A percentile compares a stretch with the other conserved stretches of the same genome.
phyloP scores from a whole-genome alignment of 2,113 vertebrate genomes.

The Excalfactoria chinensis region DNA sequence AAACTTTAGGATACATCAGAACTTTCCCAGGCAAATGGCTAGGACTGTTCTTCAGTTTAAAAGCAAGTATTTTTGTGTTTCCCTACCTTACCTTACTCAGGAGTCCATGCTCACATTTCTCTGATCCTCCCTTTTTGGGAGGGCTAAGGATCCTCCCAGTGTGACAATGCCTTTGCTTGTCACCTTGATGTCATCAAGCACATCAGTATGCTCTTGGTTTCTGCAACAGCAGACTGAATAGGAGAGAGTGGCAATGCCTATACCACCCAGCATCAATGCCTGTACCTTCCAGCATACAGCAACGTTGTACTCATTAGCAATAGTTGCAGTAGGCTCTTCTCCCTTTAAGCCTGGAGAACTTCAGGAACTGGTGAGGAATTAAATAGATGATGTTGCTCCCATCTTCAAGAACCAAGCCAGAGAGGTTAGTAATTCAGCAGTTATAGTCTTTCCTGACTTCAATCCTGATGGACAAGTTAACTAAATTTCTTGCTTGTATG shows the following conservation, averaged over 20 bases:
- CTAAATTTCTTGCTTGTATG: fast-evolving
- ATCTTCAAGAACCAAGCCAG: background rate
- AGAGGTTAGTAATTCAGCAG: background rate
- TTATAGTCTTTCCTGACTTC: background rate
- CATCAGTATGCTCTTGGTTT: background rate
- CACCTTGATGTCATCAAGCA: fast-evolving
- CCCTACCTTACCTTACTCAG: background rate
- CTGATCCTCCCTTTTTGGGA: background rate
- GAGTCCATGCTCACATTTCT: too few species aligned
- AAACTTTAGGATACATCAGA: background rate
- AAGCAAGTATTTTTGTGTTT: background rate
- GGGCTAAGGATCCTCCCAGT: background rate
- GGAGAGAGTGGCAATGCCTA: background rate
- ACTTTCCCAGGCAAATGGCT: background rate
- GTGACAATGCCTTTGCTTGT: fast-evolving
- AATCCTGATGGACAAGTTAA: background rate
- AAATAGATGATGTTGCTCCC: background rate
- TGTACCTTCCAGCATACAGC: background rate
- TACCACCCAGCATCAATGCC: background rate
- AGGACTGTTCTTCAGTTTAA: background rate
- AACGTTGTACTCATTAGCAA: background rate
- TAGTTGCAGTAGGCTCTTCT: background rate
- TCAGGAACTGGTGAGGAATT: background rate
- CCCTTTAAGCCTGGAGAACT: background rate
- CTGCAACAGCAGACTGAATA: background rate